These are phyloP conservation scores for Drosophila pseudotakahashii DNA, from an alignment of 2,888 invertebrate genomes.

Conservation along the genomic window DNA sequence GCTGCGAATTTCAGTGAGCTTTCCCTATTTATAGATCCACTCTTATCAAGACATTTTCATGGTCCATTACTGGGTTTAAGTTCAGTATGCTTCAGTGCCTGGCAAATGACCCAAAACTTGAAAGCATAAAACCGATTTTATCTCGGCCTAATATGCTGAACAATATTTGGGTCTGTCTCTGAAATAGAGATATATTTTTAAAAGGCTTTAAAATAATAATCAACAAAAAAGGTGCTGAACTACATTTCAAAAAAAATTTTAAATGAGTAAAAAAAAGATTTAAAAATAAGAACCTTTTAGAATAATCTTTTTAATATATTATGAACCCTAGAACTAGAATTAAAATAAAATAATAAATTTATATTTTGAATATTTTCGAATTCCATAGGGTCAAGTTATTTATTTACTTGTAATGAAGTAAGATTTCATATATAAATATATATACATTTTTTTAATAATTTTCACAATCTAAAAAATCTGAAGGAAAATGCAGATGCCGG, in stretches of 20 bases:
- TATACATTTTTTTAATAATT: not conserved
- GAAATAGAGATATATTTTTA: not conserved
- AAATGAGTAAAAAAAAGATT: no score
- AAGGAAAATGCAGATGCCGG: constrained; percentile 22
- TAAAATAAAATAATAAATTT: no score
- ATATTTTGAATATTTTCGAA: no score
- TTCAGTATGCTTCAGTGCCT: constrained; percentile 37
- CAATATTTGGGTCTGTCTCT: not conserved
- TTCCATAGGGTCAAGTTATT: no score
- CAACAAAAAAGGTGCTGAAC: no score
- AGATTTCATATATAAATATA: no score
- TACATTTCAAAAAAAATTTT: no score
- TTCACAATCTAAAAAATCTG: constrained; percentile 1
- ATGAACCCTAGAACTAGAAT: no score
- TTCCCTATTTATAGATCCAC: constrained; percentile 10
- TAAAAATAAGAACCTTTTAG: no score
- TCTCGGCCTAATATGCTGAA: not conserved
- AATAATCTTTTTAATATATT: no score
- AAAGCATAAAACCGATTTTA: not conserved
- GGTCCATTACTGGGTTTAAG: constrained; percentile 56
- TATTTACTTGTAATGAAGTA: no score
- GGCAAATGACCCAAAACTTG: constrained; percentile 48
- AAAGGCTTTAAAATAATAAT: not conserved
- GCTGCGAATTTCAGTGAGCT: accelerated
- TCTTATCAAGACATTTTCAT: constrained; percentile 38